Base-by-base conservation (phyloP, 2,888 invertebrate genomes). In the Dasypogon diadema region DNA sequence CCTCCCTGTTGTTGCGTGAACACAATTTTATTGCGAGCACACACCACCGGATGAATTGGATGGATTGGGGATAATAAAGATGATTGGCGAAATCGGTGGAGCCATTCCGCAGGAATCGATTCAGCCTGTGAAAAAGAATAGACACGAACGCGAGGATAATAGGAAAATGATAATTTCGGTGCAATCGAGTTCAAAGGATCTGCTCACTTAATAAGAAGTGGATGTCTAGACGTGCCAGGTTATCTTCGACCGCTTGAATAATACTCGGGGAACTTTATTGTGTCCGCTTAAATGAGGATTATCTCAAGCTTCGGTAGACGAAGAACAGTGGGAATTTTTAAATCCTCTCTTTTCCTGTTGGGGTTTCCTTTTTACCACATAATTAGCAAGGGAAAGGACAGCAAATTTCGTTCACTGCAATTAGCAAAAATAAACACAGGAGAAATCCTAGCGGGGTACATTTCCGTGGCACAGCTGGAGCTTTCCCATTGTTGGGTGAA, bases 191-290 rank as follows among this genome's bases (percentile, higher is more conserved):
- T 60, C 37, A 60, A 60, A 60, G 60, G 60, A 21, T 34, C 37
- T 21, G 21, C 37, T 60, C 37, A 34, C 37, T 37, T 60, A n/a
- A 10, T 8, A n/a, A 37, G 37, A 60, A 60, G 60, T 34, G 37
- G 60, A 37, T 30, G 60, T 60, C 60, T 60, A 60, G 60, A 60
- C 60, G 42, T 12, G 16, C 0, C 30, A 12, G 37, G 21, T 60
- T 22, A 60, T 18, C 37, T 37, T 60, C 42, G 12, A 12, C 42
- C 3, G 12, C 2, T 12, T 42, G n/a, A n/a, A 42, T n/a, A 42
- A 42, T 42, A 1, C 0, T 12, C 42, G n/a, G 0, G n/a, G n/a
- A 12, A 42, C 30, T 30, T 30, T 8, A 30, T 8, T 30, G 30
- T 30, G 8, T 30, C 30, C 8, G 30, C 30, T 30, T 30, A 30